Conservation (phyloP, 2,113 vertebrate genomes). For the Oryzias celebensis region DNA sequence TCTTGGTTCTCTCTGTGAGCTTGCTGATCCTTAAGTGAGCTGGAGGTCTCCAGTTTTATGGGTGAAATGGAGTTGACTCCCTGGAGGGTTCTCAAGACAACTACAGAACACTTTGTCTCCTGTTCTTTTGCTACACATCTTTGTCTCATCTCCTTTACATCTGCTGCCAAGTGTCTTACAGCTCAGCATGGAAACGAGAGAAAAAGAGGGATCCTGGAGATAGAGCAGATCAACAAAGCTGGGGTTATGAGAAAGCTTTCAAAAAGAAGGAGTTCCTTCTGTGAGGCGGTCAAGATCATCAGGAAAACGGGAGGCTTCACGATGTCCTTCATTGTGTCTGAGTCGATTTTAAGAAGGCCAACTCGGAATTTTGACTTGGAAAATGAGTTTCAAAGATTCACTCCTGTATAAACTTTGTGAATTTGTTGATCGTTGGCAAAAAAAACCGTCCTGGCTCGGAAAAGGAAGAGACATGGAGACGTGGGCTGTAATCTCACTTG, state of each 20-base stretch:
- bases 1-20: conserved; percentile 25
- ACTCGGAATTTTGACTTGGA: conserved; percentile 16
- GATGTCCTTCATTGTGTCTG: conserved; percentile 58
- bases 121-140: conserved; percentile 21
- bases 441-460: too few species aligned
- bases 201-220: conserved; percentile 17
- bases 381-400: too few species aligned
- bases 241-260: conserved; percentile 46
- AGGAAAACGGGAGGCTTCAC: conserved; percentile 62
- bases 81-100: conserved; percentile 45
- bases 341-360: conserved; percentile 29
- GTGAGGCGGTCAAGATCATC: conserved; percentile 26
- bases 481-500: too few species aligned
- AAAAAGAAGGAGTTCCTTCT: conserved; percentile 51
- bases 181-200: conserved; percentile 30
- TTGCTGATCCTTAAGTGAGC: conserved; percentile 41
- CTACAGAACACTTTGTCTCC: conserved; percentile 34
- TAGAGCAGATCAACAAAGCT: conserved; percentile 24
- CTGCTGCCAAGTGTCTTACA: conserved; percentile 42
- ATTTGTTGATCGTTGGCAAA: too few species aligned
- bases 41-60: conserved; percentile 38
- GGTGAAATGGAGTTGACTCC: conserved; percentile 48
- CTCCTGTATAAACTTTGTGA: too few species aligned
- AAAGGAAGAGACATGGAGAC: too few species aligned
- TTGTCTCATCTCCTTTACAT: conserved; percentile 53